Evolutionary conservation across 2,888 invertebrate genomes (phyloP).

Genomic region (Phyllotreta cruciferae): DNA sequence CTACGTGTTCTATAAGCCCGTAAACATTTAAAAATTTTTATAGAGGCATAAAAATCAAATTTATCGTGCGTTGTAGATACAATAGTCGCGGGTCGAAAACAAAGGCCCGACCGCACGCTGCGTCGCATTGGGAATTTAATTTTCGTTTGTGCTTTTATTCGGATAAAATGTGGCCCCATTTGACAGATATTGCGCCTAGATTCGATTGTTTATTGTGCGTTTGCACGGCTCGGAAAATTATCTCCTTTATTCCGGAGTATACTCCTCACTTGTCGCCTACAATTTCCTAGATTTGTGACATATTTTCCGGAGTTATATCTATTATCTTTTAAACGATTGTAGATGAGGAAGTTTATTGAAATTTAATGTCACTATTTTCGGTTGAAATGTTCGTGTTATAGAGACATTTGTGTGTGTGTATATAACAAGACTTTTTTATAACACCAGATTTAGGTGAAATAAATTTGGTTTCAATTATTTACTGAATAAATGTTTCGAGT

Average conservation of each 20-base stretch:
- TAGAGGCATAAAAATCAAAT: conserved; percentile 47
- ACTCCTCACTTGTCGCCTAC: too few species aligned
- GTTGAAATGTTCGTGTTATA: too few species aligned
- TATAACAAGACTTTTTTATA: too few species aligned
- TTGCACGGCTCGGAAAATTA: conserved; percentile 17
- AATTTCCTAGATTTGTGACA: too few species aligned
- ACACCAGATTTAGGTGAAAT: too few species aligned
- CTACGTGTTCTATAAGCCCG: conserved; percentile 37
- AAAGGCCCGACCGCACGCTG: conserved; percentile 46
- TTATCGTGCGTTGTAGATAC: conserved; percentile 47
- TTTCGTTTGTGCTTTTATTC: conserved; percentile 50
- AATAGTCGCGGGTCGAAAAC: conserved; percentile 47
- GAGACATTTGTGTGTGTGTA: too few species aligned
- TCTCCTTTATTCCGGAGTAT: too few species aligned
- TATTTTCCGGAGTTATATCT: too few species aligned
- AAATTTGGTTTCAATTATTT: too few species aligned
- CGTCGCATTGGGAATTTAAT: conserved; percentile 47
- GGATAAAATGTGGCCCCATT: conserved; percentile 45
- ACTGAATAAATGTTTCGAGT: not conserved
- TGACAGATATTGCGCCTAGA: conserved; percentile 50
- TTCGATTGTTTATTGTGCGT: conserved; percentile 45
- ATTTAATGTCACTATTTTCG: too few species aligned
- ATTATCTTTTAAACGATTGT: too few species aligned
- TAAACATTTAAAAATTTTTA: conserved; percentile 43
- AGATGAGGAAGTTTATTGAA: too few species aligned